These are phyloP conservation scores for Junco hyemalis DNA, from an alignment of 2,113 vertebrate genomes.

Conservation along the genomic window DNA sequence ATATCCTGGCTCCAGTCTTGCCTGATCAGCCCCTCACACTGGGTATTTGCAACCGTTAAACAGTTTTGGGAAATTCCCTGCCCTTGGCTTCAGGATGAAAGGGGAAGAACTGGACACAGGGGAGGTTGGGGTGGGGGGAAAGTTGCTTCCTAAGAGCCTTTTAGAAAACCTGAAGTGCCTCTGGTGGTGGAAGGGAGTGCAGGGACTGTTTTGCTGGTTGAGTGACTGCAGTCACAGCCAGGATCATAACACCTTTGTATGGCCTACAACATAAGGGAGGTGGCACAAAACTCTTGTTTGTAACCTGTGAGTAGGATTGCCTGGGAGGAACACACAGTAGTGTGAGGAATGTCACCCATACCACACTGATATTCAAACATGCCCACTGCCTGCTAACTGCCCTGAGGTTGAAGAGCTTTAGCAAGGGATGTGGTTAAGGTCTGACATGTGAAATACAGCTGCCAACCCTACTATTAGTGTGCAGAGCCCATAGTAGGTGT, in stretches of 20 bases:
- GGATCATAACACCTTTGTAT: background rate
- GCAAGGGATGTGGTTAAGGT: background rate
- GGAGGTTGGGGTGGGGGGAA: too few species aligned
- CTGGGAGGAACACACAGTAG: fast-evolving
- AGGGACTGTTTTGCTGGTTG: background rate
- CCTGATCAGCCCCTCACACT: background rate
- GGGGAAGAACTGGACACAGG: background rate
- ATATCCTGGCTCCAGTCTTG: background rate
- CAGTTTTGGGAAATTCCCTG: background rate
- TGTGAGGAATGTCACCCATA: background rate
- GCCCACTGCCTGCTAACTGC: background rate
- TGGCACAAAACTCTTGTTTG: background rate
- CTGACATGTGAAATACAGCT: background rate
- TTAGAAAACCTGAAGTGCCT: background rate
- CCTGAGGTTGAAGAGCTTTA: background rate
- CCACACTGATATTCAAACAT: background rate
- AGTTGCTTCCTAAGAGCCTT: background rate
- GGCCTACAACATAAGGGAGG: fast-evolving
- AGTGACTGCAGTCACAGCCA: background rate
- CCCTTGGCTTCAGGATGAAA: background rate
- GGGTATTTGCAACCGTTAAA: background rate
- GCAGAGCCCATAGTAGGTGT: background rate
- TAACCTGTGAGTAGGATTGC: background rate
- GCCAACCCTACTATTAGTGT: background rate
- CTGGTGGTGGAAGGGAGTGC: background rate